Evolutionary conservation across 2,888 invertebrate species (phyloP).

Genomic region (Subacronicta megacephala): DNA sequence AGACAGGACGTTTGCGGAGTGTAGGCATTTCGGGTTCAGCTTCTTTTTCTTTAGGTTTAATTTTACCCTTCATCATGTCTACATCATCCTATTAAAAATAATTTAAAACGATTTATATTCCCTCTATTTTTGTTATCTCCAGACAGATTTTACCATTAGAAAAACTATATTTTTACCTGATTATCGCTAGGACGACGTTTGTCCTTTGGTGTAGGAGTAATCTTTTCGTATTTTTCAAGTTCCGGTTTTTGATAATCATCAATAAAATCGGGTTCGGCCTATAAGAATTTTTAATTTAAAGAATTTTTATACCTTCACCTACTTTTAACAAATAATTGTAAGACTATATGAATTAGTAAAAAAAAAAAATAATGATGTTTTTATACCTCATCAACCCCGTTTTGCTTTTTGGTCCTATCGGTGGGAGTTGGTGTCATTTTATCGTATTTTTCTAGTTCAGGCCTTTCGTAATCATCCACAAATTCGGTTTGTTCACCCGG

Average conservation of each 20-base stretch:
- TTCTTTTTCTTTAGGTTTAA: slow-evolving; percentile 84
- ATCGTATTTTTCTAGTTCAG: slow-evolving; percentile 92
- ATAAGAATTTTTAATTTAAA: slow-evolving; percentile 54
- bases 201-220: slow-evolving; percentile 80
- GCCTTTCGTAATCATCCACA: slow-evolving; percentile 93
- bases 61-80: slow-evolving; percentile 85
- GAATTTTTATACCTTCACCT: neutral
- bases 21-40: slow-evolving; percentile 81
- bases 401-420: slow-evolving; percentile 83
- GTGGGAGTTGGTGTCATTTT: slow-evolving; percentile 84
- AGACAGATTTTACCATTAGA: neutral
- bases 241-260: slow-evolving; percentile 93
- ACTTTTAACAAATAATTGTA: neutral
- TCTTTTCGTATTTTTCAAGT: slow-evolving; percentile 92
- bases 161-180: slow-evolving; percentile 70
- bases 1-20: slow-evolving; percentile 80
- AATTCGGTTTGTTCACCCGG: slow-evolving; percentile 86
- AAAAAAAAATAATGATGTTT: neutral
- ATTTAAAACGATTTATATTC: slow-evolving; percentile 4
- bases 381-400: slow-evolving; percentile 81
- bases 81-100: slow-evolving; percentile 78
- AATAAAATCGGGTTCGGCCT: slow-evolving; percentile 85
- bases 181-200: slow-evolving; percentile 80
- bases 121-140: too few species aligned
- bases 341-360: neutral